Percentiles rank a stretch among this genome's conserved stretches.
Conservation (phyloP, 2,888 invertebrate species). For the Volucella bombylans region DNA sequence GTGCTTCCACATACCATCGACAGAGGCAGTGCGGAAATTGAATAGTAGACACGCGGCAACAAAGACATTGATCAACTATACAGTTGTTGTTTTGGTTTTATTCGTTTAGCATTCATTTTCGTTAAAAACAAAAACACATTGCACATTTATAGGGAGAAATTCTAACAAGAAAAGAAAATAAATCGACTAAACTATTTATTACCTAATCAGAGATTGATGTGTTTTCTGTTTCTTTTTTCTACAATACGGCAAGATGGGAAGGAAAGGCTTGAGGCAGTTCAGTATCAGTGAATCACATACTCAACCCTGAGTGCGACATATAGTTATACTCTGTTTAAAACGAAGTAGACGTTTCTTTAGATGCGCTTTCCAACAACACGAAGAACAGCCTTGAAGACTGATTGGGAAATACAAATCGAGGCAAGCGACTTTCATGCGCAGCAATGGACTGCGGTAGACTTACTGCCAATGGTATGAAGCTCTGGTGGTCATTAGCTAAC, state of each 20-base stretch:
- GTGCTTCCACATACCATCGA: background rate
- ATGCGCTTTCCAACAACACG: too few species aligned
- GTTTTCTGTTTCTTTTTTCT: background rate
- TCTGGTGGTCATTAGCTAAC: too few species aligned
- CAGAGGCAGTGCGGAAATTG: conserved; percentile 7
- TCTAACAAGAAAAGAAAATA: conserved; percentile 30
- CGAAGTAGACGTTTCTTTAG: too few species aligned
- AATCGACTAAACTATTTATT: conserved; percentile 60
- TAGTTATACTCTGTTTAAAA: too few species aligned
- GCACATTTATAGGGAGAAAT: conserved; percentile 58
- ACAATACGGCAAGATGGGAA: background rate
- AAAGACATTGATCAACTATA: conserved; percentile 4
- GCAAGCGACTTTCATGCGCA: too few species aligned
- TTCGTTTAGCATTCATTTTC: conserved; percentile 44
- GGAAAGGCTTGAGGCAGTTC: too few species aligned
- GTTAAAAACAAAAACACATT: background rate
- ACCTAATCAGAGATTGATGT: conserved; percentile 6
- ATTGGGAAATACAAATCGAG: too few species aligned
- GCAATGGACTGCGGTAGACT: too few species aligned
- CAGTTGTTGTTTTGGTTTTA: conserved; percentile 45
- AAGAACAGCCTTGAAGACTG: too few species aligned
- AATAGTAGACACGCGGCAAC: background rate
- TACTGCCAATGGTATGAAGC: too few species aligned
- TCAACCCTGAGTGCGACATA: too few species aligned
- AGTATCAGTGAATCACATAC: too few species aligned